A percentile compares a stretch with the other conserved stretches of the same genome.
Conservation (phyloP, 2,888 invertebrate genomes). For the Calameuta pallipes region DNA sequence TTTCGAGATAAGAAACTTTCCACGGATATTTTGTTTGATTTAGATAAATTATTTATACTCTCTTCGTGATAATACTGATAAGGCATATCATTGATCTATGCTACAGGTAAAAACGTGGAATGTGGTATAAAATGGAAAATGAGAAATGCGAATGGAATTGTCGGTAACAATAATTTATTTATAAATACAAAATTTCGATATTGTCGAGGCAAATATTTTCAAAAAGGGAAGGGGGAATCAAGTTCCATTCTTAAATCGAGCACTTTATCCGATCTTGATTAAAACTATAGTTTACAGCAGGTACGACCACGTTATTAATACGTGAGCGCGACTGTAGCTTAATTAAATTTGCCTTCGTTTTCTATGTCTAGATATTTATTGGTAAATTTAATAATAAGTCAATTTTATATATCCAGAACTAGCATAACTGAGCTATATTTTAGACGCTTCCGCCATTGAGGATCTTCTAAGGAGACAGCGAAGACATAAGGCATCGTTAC, state of each 20-base stretch:
- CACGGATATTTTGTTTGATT: neutral
- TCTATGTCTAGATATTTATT: neutral
- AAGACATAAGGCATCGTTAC: neutral
- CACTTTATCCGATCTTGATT: neutral
- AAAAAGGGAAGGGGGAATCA: neutral
- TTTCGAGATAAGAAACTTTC: neutral
- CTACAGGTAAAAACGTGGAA: neutral
- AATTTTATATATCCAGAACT: neutral
- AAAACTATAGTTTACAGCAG: neutral
- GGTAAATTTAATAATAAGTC: neutral
- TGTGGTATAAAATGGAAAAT: neutral
- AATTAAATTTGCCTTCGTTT: neutral
- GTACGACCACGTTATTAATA: neutral
- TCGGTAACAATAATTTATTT: constrained; percentile 53
- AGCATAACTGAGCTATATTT: neutral
- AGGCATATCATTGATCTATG: neutral
- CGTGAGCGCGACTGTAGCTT: neutral
- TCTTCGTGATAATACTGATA: neutral
- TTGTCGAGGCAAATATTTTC: neutral
- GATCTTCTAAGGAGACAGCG: neutral
- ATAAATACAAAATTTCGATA: constrained; percentile 45
- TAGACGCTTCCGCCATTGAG: neutral
- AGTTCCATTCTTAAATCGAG: neutral
- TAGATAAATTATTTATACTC: neutral
- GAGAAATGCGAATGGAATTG: neutral